Conservation (phyloP, 2,797 vertebrate genomes). For the Scleropages formosus region DNA sequence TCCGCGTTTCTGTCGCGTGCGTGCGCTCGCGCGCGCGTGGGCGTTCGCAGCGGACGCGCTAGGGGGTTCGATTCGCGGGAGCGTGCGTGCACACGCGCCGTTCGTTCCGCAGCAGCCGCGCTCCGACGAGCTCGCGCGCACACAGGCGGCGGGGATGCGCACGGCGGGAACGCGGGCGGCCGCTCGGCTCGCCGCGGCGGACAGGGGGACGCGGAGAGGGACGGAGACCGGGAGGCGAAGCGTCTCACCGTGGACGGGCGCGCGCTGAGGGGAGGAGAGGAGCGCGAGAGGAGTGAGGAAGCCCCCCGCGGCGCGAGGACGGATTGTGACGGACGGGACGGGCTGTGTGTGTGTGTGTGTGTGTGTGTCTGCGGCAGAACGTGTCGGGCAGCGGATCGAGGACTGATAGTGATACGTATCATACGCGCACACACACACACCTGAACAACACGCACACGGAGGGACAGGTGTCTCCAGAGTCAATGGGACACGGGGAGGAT, state of each 20-base stretch:
- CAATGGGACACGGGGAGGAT: conserved; percentile 57
- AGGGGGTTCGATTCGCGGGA: background rate
- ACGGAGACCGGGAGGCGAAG: background rate
- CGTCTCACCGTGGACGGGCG: too few species aligned
- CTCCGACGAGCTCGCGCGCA: conserved; percentile 13
- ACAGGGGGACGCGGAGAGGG: background rate
- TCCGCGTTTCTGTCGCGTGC: too few species aligned
- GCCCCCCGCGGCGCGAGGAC: background rate
- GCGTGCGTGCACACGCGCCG: background rate
- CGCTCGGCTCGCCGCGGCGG: background rate
- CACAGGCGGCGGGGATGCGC: conserved; percentile 14
- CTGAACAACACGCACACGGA: too few species aligned
- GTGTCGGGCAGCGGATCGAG: background rate
- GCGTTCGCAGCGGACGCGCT: too few species aligned
- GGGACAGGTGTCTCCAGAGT: background rate
- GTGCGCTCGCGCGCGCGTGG: too few species aligned
- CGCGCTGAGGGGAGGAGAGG: background rate
- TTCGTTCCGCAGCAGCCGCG: conserved; percentile 25
- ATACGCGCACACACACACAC: background rate
- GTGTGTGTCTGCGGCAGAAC: background rate
- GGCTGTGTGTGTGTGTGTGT: too few species aligned
- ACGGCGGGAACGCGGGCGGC: background rate
- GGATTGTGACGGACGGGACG: conserved; percentile 24
- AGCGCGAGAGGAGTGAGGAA: background rate
- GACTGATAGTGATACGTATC: too few species aligned